Conservation (phyloP, 2,113 vertebrate species). For the Prolemur simus region DNA sequence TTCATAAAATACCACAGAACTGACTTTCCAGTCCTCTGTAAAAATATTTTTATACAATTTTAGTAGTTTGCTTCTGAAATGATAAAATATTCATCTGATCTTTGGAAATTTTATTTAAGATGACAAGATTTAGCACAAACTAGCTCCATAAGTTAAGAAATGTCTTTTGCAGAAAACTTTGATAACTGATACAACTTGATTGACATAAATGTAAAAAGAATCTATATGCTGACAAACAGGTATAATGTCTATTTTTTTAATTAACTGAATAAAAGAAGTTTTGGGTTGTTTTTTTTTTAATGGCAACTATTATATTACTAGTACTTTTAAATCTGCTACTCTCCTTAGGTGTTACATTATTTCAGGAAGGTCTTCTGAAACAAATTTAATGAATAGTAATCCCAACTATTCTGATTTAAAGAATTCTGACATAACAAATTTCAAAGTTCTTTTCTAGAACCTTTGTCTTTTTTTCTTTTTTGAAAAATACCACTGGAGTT, state of each 20-base stretch:
- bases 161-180: not conserved
- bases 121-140: slow-evolving; percentile 42
- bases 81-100: slow-evolving; percentile 26
- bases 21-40: not conserved
- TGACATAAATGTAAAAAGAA: not conserved
- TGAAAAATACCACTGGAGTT: not conserved
- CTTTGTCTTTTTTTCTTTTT: not conserved
- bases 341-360: not conserved
- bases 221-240: not conserved
- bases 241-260: not conserved
- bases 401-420: not conserved
- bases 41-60: slow-evolving; percentile 25
- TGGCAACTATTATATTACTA: not conserved
- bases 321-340: not conserved
- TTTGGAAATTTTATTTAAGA: slow-evolving; percentile 20
- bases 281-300: not conserved
- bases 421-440: not conserved
- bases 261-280: not conserved
- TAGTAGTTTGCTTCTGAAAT: not conserved
- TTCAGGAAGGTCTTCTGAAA: not conserved
- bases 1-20: slow-evolving; percentile 13
- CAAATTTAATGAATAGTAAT: not conserved
- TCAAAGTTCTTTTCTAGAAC: not conserved
- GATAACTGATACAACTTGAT: not conserved
- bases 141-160: not conserved